A percentile compares a stretch with the other conserved stretches of the same genome.
phyloP scores from a whole-genome alignment of 2,113 vertebrate species.

The Taurulus bubalis region DNA sequence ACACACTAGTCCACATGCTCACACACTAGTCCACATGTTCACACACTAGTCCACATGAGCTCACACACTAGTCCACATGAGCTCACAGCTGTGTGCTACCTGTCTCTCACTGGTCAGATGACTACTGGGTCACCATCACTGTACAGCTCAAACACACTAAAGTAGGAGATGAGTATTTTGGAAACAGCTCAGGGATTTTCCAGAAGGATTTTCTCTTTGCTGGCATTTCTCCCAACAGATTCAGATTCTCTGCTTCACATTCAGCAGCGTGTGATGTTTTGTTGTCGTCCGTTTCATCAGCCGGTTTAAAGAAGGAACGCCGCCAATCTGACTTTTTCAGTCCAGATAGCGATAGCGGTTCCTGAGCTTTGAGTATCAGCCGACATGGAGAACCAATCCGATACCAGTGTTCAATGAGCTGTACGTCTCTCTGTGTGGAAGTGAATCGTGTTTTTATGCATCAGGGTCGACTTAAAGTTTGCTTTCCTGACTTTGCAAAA shows the following conservation, averaged over 20 bases:
- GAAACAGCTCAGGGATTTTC: slow-evolving; percentile 22
- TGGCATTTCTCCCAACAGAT: slow-evolving; percentile 36
- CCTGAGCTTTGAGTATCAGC: no score
- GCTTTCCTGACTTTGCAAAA: not conserved
- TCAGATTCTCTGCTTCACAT: slow-evolving; percentile 26
- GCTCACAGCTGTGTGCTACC: not conserved
- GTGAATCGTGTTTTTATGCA: no score
- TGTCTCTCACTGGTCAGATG: not conserved
- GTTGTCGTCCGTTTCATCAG: slow-evolving; percentile 4
- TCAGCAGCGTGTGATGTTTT: slow-evolving; percentile 20
- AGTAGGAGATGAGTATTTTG: not conserved
- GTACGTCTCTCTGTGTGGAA: no score
- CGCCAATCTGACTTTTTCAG: not conserved
- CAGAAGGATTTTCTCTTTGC: slow-evolving; percentile 36
- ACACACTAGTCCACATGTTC: no score
- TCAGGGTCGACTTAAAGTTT: no score
- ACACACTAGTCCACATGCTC: no score
- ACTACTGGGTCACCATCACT: not conserved
- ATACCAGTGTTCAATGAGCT: no score
- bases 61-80: no score
- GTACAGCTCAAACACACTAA: not conserved
- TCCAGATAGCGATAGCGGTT: no score
- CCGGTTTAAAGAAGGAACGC: not conserved
- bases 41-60: no score
- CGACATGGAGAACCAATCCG: no score